Evolutionary conservation across 2,113 vertebrate species (phyloP), one percentile per base, ranked within the genome.

Genomic region (Passer domesticus): DNA sequence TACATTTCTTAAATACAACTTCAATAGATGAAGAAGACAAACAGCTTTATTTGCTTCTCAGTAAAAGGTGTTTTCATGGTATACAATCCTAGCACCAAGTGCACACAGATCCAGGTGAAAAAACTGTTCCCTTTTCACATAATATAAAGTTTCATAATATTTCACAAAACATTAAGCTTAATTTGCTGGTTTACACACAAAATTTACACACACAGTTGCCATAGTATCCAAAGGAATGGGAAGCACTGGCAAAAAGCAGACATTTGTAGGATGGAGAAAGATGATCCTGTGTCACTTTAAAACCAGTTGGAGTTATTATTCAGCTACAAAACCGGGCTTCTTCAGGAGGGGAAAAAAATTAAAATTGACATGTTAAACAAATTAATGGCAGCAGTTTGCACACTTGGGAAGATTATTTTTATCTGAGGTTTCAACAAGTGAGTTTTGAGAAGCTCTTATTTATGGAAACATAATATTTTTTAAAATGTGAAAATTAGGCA

Each of bases 281-380:
- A 30, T 82, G 52, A 18, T 75, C 27, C 30, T 17, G 4, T 53
- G 31, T 55, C 60, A 62, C 15, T 50, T 63, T 44, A 56, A 84
- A 78, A 58, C 53, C 52, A 84, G 19, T 1, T 64, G 33, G 80
- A 89, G 46, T 50, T 41, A 75, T 41, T 31, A 37, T 30, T 50
- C 27, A 68, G 15, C 24, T 44, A 33, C 11, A 81, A 84, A 83
- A 49, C 3, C 35, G 70, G 23, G 25, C 28, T 78, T 27, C 16
- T 55, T 80, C 20, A 25, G n/a, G 17, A 9, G 0, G 0, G 4
- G 24, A 47, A 52, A 27, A 27, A 6, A 2, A 6, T 22, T 21
- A 2, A 6, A 24, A 4, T 0, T 50, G 28, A 14, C 20, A 30
- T 2, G 5, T 7, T 56, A 70, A 79, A 75, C 1, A 4, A 79